phyloP scores from a whole-genome alignment of 2,113 vertebrate species.

The Apeltes quadracus region DNA sequence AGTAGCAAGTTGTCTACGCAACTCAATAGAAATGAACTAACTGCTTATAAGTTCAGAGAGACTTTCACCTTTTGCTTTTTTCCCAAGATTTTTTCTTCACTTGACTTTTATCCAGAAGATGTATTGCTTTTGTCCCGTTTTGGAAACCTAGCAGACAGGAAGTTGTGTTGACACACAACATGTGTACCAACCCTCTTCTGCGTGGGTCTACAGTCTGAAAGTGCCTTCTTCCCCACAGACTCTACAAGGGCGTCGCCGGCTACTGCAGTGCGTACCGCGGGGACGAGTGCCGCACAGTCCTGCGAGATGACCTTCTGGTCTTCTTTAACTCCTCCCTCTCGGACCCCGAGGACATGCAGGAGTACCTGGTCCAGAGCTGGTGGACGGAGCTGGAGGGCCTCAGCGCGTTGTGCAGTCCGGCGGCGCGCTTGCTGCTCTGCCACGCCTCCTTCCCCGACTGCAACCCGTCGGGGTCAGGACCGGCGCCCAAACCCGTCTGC shows the following conservation, averaged over 20 bases:
- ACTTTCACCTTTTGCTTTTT: neutral
- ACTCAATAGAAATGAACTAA: neutral
- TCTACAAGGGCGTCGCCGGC: conserved; percentile 87
- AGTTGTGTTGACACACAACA: neutral
- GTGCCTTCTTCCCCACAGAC: conserved; percentile 66
- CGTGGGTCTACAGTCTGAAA: neutral
- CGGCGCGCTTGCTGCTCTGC: conserved; percentile 88
- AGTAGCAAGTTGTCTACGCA: neutral
- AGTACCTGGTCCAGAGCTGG: conserved; percentile 86
- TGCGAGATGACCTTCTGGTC: conserved; percentile 84
- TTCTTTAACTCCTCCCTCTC: conserved; percentile 92
- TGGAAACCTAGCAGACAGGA: neutral
- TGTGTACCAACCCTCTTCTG: neutral
- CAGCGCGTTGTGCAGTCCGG: conserved; percentile 84
- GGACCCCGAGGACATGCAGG: conserved; percentile 91
- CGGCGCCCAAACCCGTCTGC: conserved; percentile 91
- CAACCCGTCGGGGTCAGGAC: conserved; percentile 85
- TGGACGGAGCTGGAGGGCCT: conserved; percentile 87
- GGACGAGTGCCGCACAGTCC: conserved; percentile 83
- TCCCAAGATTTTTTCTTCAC: neutral
- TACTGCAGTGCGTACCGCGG: conserved; percentile 93
- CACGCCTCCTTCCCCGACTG: conserved; percentile 91
- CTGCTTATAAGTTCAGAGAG: neutral
- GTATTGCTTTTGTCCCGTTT: neutral
- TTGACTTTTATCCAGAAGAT: neutral